Evolutionary conservation across 2,113 vertebrate species (phyloP).

Genomic region (Gymnarchus niloticus): DNA sequence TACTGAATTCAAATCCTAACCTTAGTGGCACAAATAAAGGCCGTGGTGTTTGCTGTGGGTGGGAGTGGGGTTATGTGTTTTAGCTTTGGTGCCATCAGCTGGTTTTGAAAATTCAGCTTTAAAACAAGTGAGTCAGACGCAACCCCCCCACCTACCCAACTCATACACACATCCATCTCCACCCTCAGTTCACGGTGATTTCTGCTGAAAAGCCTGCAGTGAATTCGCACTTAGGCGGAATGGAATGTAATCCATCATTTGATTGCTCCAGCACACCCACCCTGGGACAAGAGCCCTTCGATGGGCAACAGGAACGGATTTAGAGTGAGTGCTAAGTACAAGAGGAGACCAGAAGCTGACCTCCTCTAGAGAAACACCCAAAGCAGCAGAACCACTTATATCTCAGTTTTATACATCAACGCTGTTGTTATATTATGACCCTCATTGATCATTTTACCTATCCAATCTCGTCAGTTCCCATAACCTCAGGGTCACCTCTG

Average conservation of each 20-base stretch:
- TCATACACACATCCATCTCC: neutral
- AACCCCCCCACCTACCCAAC: neutral
- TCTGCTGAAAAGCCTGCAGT: constrained; percentile 47
- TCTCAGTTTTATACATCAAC: neutral
- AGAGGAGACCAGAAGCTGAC: too few relatives aligned
- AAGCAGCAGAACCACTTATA: neutral
- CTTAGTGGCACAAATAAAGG: neutral
- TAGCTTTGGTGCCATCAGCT: neutral
- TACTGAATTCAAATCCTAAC: neutral
- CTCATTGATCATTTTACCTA: neutral
- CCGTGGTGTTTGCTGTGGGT: neutral
- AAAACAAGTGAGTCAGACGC: neutral
- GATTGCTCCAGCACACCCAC: neutral
- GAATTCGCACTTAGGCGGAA: constrained; percentile 41
- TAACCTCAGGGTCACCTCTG: constrained; percentile 1
- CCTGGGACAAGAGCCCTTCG: constrained; percentile 4
- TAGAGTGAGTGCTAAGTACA: too few relatives aligned
- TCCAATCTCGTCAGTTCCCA: neutral
- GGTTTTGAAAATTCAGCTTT: constrained; percentile 26
- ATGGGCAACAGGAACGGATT: constrained; percentile 21
- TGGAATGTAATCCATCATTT: constrained; percentile 45
- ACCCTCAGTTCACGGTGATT: constrained; percentile 49
- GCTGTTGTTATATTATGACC: neutral
- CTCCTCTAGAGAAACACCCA: neutral
- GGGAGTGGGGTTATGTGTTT: neutral